These are phyloP conservation scores for Felis catus DNA, from an alignment of 2,113 vertebrate species.

Conservation along the genomic window DNA sequence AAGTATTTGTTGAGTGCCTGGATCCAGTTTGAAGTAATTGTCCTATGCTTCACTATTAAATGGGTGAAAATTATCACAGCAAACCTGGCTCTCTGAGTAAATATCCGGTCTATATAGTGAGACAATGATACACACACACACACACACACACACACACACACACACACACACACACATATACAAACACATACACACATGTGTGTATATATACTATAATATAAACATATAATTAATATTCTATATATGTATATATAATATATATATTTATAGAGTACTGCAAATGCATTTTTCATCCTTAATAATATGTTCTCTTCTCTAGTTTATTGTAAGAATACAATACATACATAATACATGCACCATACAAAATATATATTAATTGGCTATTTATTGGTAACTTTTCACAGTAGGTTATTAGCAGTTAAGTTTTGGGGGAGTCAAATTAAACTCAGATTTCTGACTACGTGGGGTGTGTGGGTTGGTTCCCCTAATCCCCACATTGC, in stretches of 20 bases:
- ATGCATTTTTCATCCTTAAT: not conserved
- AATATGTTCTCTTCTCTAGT: not conserved
- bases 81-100: not conserved
- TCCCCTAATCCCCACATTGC: not conserved
- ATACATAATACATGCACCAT: not conserved
- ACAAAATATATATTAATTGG: not conserved
- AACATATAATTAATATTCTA: not conserved
- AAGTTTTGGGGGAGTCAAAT: not conserved
- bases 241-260: not conserved
- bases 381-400: not conserved
- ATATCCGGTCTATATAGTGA: not conserved
- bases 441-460: not conserved
- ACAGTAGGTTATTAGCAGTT: not conserved
- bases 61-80: conserved; percentile 3
- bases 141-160: too few species aligned
- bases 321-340: not conserved
- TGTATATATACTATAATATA: not conserved
- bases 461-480: not conserved
- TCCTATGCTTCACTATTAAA: not conserved
- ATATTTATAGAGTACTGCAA: not conserved
- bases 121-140: too few species aligned
- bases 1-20: not conserved
- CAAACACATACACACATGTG: not conserved
- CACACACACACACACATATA: too few species aligned
- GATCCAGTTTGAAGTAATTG: not conserved